phyloP scores from a whole-genome alignment of 2,113 vertebrate genomes.

The Cololabis saira region DNA sequence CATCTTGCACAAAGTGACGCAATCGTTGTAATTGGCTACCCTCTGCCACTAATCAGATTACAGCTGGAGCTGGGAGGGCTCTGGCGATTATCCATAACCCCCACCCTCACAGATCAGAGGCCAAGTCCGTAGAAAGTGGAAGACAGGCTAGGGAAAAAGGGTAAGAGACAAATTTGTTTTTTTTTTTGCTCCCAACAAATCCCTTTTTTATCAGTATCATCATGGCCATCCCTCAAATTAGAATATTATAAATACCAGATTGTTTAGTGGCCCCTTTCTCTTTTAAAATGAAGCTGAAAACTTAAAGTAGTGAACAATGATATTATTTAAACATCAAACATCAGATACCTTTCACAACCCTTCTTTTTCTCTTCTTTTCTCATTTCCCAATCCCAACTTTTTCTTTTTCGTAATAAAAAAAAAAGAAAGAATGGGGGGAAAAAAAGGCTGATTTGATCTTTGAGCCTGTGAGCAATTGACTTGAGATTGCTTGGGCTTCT shows the following conservation, averaged over 20 bases:
- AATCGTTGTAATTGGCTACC: slow-evolving; percentile 80
- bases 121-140: slow-evolving; percentile 44
- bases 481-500: slow-evolving; percentile 58
- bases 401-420: slow-evolving; percentile 7
- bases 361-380: slow-evolving; percentile 14
- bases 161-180: slow-evolving; percentile 47
- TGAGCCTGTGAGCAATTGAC: slow-evolving; percentile 66
- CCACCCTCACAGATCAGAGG: slow-evolving; percentile 46
- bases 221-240: slow-evolving; percentile 30
- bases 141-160: slow-evolving; percentile 32
- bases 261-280: slow-evolving; percentile 44
- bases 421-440: slow-evolving; percentile 22
- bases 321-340: slow-evolving; percentile 30
- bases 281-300: slow-evolving; percentile 30
- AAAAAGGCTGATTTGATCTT: slow-evolving; percentile 55
- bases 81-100: slow-evolving; percentile 61
- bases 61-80: slow-evolving; percentile 58
- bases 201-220: not conserved
- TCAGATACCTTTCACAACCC: slow-evolving; percentile 22
- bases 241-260: slow-evolving; percentile 43
- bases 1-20: slow-evolving; percentile 78
- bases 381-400: slow-evolving; percentile 8
- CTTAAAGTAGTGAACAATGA: slow-evolving; percentile 9
- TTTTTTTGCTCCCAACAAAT: slow-evolving; percentile 7
- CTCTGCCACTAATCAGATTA: slow-evolving; percentile 69